Evolutionary conservation across 2,888 invertebrate genomes (phyloP).

Genomic region (Pseudococcus jackbeardsleyi): DNA sequence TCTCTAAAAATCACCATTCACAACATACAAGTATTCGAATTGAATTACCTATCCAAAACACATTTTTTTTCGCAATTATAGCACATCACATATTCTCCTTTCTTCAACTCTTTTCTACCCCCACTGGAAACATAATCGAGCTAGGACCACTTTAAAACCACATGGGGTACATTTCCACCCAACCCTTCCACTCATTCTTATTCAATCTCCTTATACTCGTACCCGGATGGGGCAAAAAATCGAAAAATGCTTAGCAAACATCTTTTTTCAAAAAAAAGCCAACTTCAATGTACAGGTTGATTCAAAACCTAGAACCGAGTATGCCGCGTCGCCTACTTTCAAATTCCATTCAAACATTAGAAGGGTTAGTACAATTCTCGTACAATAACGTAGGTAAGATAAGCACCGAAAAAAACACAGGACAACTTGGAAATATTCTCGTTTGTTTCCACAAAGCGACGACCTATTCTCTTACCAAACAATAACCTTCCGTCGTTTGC

Average conservation of each 20-base stretch:
- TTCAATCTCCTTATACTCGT: neutral
- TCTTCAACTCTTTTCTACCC: no score
- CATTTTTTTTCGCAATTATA: no score
- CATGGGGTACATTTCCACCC: neutral
- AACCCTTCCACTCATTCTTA: neutral
- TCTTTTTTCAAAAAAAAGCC: neutral
- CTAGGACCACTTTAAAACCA: no score
- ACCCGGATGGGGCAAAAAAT: neutral
- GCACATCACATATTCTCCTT: no score
- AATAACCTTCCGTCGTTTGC: neutral
- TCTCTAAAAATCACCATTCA: no score
- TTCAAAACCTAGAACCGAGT: neutral
- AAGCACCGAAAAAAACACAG: neutral
- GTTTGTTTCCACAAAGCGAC: slow-evolving; percentile 7
- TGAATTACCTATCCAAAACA: no score
- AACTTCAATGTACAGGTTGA: neutral
- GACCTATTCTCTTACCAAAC: neutral
- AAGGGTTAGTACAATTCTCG: neutral
- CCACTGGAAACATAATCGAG: no score
- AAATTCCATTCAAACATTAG: neutral
- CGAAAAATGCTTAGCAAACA: neutral
- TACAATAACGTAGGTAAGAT: neutral
- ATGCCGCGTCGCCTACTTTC: neutral
- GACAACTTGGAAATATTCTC: slow-evolving; percentile 8
- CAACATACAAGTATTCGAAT: no score